These are phyloP conservation scores for Macrotus californicus DNA, from an alignment of 2,113 vertebrate genomes.

Conservation along the genomic window DNA sequence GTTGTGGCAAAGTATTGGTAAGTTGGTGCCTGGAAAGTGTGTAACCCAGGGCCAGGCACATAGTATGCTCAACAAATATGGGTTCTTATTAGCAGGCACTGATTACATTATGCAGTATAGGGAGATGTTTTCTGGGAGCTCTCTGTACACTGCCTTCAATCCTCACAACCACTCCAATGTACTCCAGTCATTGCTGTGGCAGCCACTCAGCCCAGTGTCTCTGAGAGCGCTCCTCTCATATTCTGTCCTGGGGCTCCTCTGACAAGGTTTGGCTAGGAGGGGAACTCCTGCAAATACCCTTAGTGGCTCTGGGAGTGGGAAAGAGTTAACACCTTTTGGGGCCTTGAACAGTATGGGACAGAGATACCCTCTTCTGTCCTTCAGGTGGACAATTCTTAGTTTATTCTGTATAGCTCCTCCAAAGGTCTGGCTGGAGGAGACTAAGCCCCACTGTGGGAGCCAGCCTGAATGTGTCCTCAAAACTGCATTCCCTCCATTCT, in stretches of 20 bases:
- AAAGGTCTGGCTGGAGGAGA: not conserved
- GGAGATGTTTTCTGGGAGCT: not conserved
- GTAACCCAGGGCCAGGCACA: not conserved
- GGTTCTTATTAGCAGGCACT: not conserved
- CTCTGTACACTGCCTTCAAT: too few relatives aligned
- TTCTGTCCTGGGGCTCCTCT: not conserved
- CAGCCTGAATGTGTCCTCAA: too few relatives aligned
- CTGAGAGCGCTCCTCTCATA: too few relatives aligned
- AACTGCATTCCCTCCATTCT: not conserved
- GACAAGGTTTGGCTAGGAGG: accelerated
- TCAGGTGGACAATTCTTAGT: not conserved
- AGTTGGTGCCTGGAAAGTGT: not conserved
- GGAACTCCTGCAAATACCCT: not conserved
- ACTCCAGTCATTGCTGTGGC: not conserved
- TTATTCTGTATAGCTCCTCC: not conserved
- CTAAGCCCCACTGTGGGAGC: not conserved
- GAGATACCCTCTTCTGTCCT: not conserved
- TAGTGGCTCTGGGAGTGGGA: not conserved
- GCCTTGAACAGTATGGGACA: not conserved
- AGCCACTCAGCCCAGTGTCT: not conserved
- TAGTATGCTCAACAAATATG: not conserved
- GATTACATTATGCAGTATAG: not conserved
- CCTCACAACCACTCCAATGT: not conserved
- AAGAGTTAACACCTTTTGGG: not conserved
- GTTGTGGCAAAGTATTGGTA: too few relatives aligned